Evolutionary conservation across 2,888 invertebrate species (phyloP).

Genomic region (Dicyrtoma fusca): DNA sequence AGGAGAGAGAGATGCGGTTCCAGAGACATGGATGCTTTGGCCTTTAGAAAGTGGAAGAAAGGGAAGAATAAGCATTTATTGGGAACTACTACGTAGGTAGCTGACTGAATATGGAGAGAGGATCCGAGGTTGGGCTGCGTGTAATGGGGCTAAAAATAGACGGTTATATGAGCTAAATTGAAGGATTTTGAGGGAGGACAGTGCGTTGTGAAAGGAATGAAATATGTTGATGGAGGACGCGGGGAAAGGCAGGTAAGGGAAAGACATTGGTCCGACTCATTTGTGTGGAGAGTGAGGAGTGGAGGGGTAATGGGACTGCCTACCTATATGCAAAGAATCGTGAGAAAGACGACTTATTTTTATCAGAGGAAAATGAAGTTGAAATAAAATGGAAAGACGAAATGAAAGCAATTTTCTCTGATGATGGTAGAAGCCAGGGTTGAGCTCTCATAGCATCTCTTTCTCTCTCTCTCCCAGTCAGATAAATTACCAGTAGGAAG

Average conservation of each 20-base stretch:
- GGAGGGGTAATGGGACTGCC: not conserved
- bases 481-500: slow-evolving; percentile 30
- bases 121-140: too few relatives aligned
- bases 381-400: slow-evolving; percentile 21
- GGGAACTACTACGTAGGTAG: too few relatives aligned
- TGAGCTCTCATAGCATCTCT: slow-evolving; percentile 5
- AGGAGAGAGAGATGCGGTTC: not conserved
- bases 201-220: not conserved
- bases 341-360: slow-evolving; percentile 12
- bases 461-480: not conserved
- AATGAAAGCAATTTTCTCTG: slow-evolving; percentile 23
- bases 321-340: not conserved
- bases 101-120: too few relatives aligned
- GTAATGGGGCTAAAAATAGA: not conserved
- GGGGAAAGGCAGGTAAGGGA: not conserved
- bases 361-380: slow-evolving; percentile 20
- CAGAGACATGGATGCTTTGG: not conserved
- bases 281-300: not conserved
- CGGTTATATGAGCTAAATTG: not conserved
- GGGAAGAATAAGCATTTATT: too few relatives aligned
- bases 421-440: slow-evolving; percentile 3
- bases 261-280: not conserved
- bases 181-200: not conserved
- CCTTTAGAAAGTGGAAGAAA: too few relatives aligned
- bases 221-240: not conserved